phyloP scores from a whole-genome alignment of 2,797 vertebrate species.

The Chaenodraco wilsoni region DNA sequence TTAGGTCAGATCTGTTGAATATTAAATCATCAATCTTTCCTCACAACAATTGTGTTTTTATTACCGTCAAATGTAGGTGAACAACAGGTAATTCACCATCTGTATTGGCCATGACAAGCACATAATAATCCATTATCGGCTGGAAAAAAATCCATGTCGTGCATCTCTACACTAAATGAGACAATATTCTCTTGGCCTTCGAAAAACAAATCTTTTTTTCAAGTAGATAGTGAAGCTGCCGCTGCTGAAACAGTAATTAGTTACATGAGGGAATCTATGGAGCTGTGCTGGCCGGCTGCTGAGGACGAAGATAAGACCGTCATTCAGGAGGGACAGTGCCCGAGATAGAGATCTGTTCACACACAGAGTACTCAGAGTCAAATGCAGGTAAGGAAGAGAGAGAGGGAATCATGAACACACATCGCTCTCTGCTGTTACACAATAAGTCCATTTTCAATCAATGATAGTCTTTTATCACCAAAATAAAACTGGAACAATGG shows the following conservation, averaged over 20 bases:
- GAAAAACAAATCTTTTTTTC: conserved; percentile 18
- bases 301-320: conserved; percentile 27
- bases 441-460: conserved; percentile 40
- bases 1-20: too few species aligned
- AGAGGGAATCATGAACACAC: conserved; percentile 47
- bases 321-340: conserved; percentile 25
- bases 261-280: conserved; percentile 9
- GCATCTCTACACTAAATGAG: not conserved
- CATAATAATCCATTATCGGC: too few species aligned
- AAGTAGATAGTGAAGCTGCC: conserved; percentile 5
- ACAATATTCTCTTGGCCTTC: conserved; percentile 15
- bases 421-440: conserved; percentile 47
- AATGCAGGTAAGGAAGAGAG: conserved; percentile 50
- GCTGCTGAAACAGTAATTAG: conserved; percentile 25
- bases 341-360: conserved; percentile 30
- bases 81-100: not conserved
- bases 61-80: not conserved
- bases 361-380: conserved; percentile 31
- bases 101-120: too few species aligned
- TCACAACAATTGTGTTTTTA: too few species aligned
- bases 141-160: too few species aligned
- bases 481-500: conserved; percentile 35
- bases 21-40: too few species aligned
- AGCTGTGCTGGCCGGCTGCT: conserved; percentile 4
- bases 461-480: conserved; percentile 30